phyloP scores from a whole-genome alignment of 2,888 invertebrate genomes.

The Gonocerus acuteangulatus region DNA sequence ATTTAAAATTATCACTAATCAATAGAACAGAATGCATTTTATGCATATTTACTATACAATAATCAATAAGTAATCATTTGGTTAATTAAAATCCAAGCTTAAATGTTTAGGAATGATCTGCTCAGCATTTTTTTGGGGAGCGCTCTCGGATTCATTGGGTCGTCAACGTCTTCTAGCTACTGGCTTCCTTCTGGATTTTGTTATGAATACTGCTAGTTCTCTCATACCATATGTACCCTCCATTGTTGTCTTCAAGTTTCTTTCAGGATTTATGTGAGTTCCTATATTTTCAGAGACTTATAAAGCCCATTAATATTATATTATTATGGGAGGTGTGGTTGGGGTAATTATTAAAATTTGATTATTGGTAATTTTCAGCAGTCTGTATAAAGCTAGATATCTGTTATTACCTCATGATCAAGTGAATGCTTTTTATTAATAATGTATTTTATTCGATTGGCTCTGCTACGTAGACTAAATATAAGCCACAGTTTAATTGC shows the following conservation, averaged over 20 bases:
- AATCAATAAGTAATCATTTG: neutral
- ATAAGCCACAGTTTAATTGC: too few species aligned
- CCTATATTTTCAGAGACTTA: too few species aligned
- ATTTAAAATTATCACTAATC: too few species aligned
- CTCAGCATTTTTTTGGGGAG: slow-evolving; percentile 70
- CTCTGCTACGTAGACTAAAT: too few species aligned
- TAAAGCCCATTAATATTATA: neutral
- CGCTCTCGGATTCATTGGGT: slow-evolving; percentile 65
- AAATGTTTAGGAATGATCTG: slow-evolving; percentile 64
- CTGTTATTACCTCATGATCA: too few species aligned
- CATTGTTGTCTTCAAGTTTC: too few species aligned
- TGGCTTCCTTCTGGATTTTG: slow-evolving; percentile 56
- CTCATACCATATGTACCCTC: slow-evolving; percentile 58
- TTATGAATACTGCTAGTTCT: slow-evolving; percentile 57
- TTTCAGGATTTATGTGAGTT: slow-evolving; percentile 71
- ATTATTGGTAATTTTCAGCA: too few species aligned
- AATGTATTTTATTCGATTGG: too few species aligned
- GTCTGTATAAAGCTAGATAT: too few species aligned
- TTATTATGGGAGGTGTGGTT: too few species aligned
- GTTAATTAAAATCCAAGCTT: neutral
- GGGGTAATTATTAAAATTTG: too few species aligned
- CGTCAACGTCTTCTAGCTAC: slow-evolving; percentile 58
- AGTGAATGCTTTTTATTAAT: too few species aligned
- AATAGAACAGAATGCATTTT: neutral
- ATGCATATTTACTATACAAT: neutral